Evolutionary conservation across 1,140 invertebrate genomes (phyloP), one percentile per base, ranked within the genome.

Genomic region (Drosophila subobscura): DNA sequence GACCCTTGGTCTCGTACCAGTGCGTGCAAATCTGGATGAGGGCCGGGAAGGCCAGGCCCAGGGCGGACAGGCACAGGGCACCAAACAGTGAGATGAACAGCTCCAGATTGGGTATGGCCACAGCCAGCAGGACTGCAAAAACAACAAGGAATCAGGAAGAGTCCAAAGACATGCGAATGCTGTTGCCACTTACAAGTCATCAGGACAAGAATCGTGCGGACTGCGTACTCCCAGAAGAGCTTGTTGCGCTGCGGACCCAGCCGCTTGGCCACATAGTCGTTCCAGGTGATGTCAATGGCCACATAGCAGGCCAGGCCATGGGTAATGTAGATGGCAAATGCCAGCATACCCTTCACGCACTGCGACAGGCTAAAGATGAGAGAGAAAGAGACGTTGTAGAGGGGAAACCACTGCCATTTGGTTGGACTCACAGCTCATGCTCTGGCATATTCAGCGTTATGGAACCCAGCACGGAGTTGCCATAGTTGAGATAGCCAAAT

Each of bases 1-100:
- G 2, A 79, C 79, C 93, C 92, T 71, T 93, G 86, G 37, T 92
- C 73, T 52, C 91, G 81, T 94, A 93, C 95, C 95, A 95, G 72
- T 93, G 94, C 0, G 94, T 94, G 85, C 93, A 94, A 16, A 93
- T 93, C 63, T 96, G 93, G 68, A 98, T 96, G 44, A 97, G 92
- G 1, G 97, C 96, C 14, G 97, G 98, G 85, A 98, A 96, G 1
- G 97, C 96, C 12, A 98, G 92, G 0, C 97, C 97, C 22, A 98
- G 92, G 0, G 96, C 95, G 6, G 96, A 96, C 5, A 97, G 93
- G 68, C 95, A 96, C 0, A 98, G 92, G 0, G 97, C 97, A 25
- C 98, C 98, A 77, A 98, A 96, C 37, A 98, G 92, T 0, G 97
- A 97, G 61, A 99, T 98, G 91, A 98, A 96, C 3, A 97, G 92